A percentile compares a stretch with the other conserved stretches of the same genome.
These are phyloP conservation scores for Arbacia lixula DNA, from an alignment of 53 echinoderm and acorn worm species.

Conservation along the genomic window DNA sequence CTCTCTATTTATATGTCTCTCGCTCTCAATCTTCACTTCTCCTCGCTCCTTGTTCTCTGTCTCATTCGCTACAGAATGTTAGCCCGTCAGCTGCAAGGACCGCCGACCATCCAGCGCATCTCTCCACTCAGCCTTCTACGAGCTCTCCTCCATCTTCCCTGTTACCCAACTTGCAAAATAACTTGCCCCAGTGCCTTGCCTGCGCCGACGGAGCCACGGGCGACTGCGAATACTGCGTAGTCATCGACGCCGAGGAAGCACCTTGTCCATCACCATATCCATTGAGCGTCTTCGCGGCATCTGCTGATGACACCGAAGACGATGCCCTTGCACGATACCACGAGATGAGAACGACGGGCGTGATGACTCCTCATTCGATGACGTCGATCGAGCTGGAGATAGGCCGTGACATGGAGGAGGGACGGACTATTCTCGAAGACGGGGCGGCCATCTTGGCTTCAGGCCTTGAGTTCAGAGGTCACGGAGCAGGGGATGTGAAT, in stretches of 20 bases:
- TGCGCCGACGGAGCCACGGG: conserved; percentile 11
- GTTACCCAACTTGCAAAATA: background rate
- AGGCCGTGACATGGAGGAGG: too few relatives aligned
- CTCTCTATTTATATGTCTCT: too few relatives aligned
- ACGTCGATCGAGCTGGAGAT: too few relatives aligned
- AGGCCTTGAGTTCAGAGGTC: too few relatives aligned
- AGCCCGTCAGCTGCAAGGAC: too few relatives aligned
- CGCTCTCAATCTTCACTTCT: background rate
- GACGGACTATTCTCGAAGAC: too few relatives aligned
- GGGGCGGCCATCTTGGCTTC: too few relatives aligned
- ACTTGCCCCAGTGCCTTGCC: background rate
- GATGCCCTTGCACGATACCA: too few relatives aligned
- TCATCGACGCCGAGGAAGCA: conserved; percentile 29
- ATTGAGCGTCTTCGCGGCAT: background rate
- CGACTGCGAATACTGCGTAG: conserved; percentile 43
- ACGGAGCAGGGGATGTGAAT: too few relatives aligned
- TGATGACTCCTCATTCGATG: background rate
- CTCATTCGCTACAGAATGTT: background rate
- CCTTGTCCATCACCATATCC: background rate
- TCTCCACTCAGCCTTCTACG: too few relatives aligned
- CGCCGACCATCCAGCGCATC: too few relatives aligned
- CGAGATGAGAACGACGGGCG: background rate
- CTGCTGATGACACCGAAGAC: too few relatives aligned
- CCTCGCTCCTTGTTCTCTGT: background rate
- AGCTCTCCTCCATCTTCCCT: background rate